Conservation (phyloP, 2,888 invertebrate species). For the Lottia scabra region DNA sequence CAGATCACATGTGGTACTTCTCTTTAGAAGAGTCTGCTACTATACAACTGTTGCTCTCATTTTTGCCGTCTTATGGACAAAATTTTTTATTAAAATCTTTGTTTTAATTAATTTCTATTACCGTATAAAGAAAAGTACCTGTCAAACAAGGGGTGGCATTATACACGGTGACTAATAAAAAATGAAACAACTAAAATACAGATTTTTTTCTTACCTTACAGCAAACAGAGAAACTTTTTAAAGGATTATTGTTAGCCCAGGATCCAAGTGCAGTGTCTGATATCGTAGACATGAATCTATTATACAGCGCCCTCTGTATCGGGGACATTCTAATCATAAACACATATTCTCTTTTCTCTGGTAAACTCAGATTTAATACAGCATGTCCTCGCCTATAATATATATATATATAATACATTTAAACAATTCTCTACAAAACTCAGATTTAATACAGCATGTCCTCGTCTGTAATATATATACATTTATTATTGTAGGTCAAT, state of each 20-base stretch:
- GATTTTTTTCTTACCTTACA: constrained; percentile 90
- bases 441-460: constrained; percentile 89
- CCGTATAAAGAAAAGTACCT: too few species aligned
- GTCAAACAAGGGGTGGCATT: too few species aligned
- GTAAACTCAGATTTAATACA: constrained; percentile 90
- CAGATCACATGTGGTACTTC: too few species aligned
- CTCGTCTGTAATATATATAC: neutral
- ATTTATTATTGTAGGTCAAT: neutral
- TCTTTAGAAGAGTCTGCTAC: too few species aligned
- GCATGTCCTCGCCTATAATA: constrained; percentile 85
- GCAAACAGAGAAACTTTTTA: constrained; percentile 98
- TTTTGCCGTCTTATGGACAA: too few species aligned
- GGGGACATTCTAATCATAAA: constrained; percentile 89
- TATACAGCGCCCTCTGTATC: constrained; percentile 90
- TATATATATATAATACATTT: too few species aligned
- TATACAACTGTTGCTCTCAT: too few species aligned
- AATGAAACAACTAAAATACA: too few species aligned
- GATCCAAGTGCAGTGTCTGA: constrained; percentile 50
- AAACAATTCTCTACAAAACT: constrained; percentile 94
- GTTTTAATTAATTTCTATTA: too few species aligned
- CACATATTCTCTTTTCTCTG: constrained; percentile 95
- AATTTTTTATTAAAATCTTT: too few species aligned
- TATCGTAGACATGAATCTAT: constrained; percentile 85
- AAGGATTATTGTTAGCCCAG: constrained; percentile 79
- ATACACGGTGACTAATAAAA: too few species aligned